Base-by-base conservation (phyloP, 1,140 invertebrate species). In the Atta cephalotes region DNA sequence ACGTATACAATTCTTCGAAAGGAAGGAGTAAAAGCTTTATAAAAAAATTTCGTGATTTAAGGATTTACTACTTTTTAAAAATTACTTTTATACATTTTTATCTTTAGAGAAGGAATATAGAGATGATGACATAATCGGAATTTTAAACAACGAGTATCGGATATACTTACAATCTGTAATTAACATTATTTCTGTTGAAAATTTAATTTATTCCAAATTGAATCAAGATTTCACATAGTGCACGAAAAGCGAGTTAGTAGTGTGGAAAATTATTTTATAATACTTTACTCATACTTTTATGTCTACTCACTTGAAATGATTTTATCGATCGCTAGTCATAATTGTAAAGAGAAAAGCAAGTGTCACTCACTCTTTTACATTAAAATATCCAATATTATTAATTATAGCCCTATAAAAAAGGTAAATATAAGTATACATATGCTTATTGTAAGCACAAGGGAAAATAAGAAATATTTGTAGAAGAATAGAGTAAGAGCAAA, bases 401-500 rank as follows among this genome's bases (percentile, higher is more conserved):
- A 31, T 31, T 31, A 4, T 1, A 16, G n/a, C 2, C 18, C 7
- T 12, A 51, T 56, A 35, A 71, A 16, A 39, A 51, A 4, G 7
- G 25, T 25, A 71, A 70, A 45, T 3, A 25, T 35, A 35, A 0
- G 31, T 35, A 35, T 35, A 35, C 31, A 4, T 31, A 31, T 31
- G 4, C 31, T 31, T 6, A 31, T 31, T 31, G 31, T 35, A 35
- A 18, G 18, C 21, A 65, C 28, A 49, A 71, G 5, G 0, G 18
- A 53, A 25, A 80, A 35, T 66, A n/a, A 18, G n/a, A 58, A 39
- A 16, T 16, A 7, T 49, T 16, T 5, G 31, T 6, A 35, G 31
- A 35, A 35, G 31, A 25, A 5, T n/a, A 35, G 71, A 77, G 16
- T 16, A 76, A 77, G 71, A 21, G 18, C 12, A 62, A 58, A 71